Evolutionary conservation across 2,888 invertebrate genomes (phyloP).

Genomic region (Zaprionus lineosus): DNA sequence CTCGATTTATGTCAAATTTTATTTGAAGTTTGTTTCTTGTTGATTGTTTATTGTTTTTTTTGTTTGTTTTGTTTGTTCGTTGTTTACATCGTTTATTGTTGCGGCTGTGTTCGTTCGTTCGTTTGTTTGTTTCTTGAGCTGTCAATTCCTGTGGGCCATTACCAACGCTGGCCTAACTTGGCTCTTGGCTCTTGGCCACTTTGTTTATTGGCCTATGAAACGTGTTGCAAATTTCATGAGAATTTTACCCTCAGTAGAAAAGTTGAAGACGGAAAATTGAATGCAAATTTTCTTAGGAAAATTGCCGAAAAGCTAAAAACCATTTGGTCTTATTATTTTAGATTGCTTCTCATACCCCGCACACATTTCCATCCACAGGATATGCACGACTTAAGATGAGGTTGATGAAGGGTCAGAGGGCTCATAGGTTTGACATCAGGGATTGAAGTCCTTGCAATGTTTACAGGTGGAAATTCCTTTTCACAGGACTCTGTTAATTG

Average conservation of each 20-base stretch:
- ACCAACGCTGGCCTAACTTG: conserved; percentile 16
- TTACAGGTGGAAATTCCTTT: no score
- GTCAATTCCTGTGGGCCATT: conserved; percentile 43
- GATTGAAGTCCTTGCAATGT: no score
- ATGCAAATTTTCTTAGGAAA: background rate
- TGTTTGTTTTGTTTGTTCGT: conserved; percentile 19
- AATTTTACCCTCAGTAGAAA: conserved; percentile 43
- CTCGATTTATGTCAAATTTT: no score
- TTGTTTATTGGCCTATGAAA: conserved; percentile 63
- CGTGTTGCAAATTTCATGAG: conserved; percentile 44
- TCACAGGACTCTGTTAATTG: no score
- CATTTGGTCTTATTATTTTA: no score
- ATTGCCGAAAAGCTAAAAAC: background rate
- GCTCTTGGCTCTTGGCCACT: conserved; percentile 47
- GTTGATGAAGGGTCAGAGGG: no score
- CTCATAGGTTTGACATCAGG: no score
- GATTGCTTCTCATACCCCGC: no score
- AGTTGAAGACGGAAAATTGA: conserved; percentile 39
- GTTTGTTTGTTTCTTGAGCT: no score
- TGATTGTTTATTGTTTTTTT: conserved; percentile 72
- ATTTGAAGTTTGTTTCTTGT: no score
- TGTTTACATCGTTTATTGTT: conserved; percentile 11
- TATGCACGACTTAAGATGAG: no score
- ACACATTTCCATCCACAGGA: no score
- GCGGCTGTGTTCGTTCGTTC: conserved; percentile 31